Evolutionary conservation across 2,113 vertebrate species (phyloP).

Genomic region (Rynchops niger): DNA sequence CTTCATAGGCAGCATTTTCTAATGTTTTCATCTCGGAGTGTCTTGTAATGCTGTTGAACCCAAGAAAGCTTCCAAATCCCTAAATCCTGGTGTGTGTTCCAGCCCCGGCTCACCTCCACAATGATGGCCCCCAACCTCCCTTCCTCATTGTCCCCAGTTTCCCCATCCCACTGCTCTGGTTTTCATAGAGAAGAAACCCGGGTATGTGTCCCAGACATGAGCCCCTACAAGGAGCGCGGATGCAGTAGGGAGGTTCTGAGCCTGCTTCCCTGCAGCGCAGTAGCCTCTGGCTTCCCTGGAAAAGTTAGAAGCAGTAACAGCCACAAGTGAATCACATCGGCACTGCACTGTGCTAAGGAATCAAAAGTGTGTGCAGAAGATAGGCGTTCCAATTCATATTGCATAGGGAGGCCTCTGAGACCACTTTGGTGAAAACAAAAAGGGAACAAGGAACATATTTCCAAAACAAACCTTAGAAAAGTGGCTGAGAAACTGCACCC

Average conservation of each 20-base stretch:
- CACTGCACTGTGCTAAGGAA: background rate
- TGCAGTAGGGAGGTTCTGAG: background rate
- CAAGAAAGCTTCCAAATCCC: background rate
- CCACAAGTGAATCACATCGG: rapidly evolving
- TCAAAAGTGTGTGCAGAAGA: background rate
- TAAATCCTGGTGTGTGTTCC: background rate
- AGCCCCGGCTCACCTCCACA: background rate
- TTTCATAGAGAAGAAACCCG: background rate
- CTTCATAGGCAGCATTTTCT: background rate
- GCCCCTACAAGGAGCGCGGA: background rate
- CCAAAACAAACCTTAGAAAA: background rate
- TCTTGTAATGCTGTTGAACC: background rate
- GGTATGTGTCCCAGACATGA: background rate
- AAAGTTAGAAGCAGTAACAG: background rate
- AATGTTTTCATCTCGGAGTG: background rate
- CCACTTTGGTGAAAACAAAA: background rate
- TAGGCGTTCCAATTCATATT: rapidly evolving
- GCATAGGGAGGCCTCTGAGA: background rate
- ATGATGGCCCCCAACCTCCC: rapidly evolving
- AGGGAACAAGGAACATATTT: background rate
- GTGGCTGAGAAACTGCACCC: background rate
- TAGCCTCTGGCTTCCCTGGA: background rate
- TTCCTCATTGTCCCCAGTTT: background rate
- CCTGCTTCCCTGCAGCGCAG: background rate
- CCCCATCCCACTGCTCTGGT: background rate